Evolutionary conservation across 1,140 invertebrate species (phyloP), one percentile per base, ranked within the genome.

Genomic region (Ceratoteleas bidentatus): DNA sequence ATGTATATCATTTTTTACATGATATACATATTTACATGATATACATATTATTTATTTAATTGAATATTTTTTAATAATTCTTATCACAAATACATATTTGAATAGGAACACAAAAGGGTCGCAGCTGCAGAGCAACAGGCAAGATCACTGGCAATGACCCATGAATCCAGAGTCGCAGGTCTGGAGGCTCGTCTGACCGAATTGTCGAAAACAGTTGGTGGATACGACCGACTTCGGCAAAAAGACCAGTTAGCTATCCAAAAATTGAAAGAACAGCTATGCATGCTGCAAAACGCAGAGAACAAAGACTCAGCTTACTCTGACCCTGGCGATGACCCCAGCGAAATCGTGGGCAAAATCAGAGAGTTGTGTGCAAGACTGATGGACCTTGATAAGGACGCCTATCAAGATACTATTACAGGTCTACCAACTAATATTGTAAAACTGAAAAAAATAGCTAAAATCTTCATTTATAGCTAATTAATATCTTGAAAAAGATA

Each of bases 101-200:
- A 54, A 32, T 66, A 95, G 94, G 94, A 95, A 84, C 93, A 94
- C 86, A 93, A 93, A 85, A 92, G 94, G 92, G 93, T 93, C 6
- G 90, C 93, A 64, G 91, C 93, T 45, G 95, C 94, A 2, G 95
- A 96, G 83, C 94, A 96, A 70, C 93, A 93, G 79, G 93, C 94
- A 2, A 93, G 94, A 66, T 93, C 93, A 70, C 92, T 94, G 43
- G 94, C 94, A 66, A 94, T 94, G 33, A 88, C 93, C 77, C 93
- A 96, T 85, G 96, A 97, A 90, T 93, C 95, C 45, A 91, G 96
- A 84, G 96, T 97, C 0, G 94, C 94, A 4, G 93, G 93, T 58
- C 92, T 98, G 56, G 96, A 98, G 90, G 93, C 94, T 3, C 93
- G 95, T 79, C 85, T 98, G 9, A 95, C 96, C 0, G 96, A 97